Percentiles rank a stretch among this genome's conserved stretches.
Evolutionary conservation across 2,113 vertebrate species (phyloP).

Genomic region (Galbula dea): DNA sequence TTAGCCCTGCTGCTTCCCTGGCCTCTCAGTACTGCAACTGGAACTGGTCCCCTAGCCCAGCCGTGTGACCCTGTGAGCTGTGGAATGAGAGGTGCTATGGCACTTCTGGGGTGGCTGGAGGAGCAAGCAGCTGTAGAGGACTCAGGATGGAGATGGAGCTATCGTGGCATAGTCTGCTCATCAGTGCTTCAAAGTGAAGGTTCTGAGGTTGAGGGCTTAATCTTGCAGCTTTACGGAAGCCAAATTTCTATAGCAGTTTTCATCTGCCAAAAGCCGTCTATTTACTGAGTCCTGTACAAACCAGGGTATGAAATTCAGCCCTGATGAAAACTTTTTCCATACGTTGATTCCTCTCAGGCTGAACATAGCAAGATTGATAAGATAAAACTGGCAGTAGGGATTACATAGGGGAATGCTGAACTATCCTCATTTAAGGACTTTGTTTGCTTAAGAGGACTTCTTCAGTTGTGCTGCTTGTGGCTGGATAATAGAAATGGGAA

Average conservation of each 20-base stretch:
- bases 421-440: not conserved
- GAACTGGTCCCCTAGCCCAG: fast-evolving
- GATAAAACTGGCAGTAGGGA: not conserved
- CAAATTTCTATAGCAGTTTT: not conserved
- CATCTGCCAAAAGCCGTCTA: not conserved
- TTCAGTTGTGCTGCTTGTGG: not conserved
- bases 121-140: not conserved
- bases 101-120: not conserved
- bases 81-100: fast-evolving
- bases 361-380: too few species aligned
- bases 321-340: not conserved
- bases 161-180: fast-evolving
- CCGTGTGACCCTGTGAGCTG: fast-evolving
- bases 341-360: too few species aligned
- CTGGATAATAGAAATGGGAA: not conserved
- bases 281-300: not conserved
- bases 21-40: fast-evolving
- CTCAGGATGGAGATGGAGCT: fast-evolving
- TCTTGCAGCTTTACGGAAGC: not conserved
- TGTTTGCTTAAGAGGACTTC: not conserved
- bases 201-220: fast-evolving
- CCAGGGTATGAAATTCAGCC: not conserved
- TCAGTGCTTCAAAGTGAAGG: fast-evolving
- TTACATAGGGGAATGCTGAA: fast-evolving
- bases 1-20: fast-evolving